phyloP scores from a whole-genome alignment of 2,113 vertebrate genomes.

The Pyrgilauda ruficollis region DNA sequence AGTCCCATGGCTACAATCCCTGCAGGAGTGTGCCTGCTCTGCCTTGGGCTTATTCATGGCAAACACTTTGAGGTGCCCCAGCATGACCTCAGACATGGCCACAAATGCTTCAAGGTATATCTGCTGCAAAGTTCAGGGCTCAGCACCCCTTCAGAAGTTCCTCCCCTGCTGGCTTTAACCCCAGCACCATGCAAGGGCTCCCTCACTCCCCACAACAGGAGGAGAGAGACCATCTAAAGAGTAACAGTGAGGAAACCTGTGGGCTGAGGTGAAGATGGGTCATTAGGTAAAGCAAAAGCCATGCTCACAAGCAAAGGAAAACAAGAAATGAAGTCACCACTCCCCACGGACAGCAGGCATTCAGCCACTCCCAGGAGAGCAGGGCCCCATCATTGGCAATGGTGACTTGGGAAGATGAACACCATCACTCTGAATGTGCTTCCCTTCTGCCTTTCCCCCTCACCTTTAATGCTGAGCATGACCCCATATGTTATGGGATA shows the following conservation, averaged over 20 bases:
- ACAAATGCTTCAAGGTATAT: not conserved
- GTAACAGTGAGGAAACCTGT: not conserved
- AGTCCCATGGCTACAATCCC: not conserved
- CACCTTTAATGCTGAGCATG: not conserved
- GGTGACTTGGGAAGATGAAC: not conserved
- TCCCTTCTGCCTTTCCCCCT: no score
- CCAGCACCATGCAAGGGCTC: accelerated
- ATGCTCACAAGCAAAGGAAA: not conserved
- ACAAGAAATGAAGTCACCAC: not conserved
- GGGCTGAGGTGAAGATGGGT: not conserved
- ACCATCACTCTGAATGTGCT: no score
- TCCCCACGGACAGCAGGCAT: no score
- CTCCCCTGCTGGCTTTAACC: not conserved
- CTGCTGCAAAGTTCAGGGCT: not conserved
- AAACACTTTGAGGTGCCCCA: not conserved
- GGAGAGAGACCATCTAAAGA: not conserved
- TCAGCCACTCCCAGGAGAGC: not conserved
- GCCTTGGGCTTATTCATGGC: not conserved
- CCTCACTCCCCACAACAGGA: not conserved
- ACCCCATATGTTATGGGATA: not conserved
- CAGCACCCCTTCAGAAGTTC: not conserved
- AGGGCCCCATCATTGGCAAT: not conserved
- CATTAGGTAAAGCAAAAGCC: not conserved
- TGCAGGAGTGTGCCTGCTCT: not conserved
- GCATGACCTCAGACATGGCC: not conserved